Evolutionary conservation across 2,113 vertebrate genomes (phyloP).

Genomic region (Odobenus rosmarus): DNA sequence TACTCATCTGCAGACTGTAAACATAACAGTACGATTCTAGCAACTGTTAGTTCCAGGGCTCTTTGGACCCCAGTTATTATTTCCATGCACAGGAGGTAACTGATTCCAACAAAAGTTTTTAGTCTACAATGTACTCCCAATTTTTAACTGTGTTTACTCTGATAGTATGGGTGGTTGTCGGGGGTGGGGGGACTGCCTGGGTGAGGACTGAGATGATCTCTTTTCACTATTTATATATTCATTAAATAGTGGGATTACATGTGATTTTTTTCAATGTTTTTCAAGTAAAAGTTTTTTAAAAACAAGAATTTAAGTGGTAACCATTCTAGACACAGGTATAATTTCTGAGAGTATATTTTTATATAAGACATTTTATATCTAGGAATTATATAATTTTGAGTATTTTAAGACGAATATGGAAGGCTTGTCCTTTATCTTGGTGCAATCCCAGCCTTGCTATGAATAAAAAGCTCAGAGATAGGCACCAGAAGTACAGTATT

Average conservation of each 20-base stretch:
- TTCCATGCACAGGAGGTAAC: not conserved
- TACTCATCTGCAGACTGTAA: not conserved
- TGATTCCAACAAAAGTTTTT: not conserved
- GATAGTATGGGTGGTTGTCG: not conserved
- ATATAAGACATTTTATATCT: not conserved
- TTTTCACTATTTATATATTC: not conserved
- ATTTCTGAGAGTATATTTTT: not conserved
- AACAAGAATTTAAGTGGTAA: not conserved
- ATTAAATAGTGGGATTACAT: not conserved
- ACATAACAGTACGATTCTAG: not conserved
- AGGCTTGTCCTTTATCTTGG: not conserved
- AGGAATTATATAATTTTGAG: not conserved
- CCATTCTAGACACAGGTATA: not conserved
- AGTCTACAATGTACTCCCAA: not conserved
- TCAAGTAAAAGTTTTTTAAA: not conserved
- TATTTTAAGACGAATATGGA: not conserved
- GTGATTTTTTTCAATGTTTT: not conserved
- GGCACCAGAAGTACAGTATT: not conserved
- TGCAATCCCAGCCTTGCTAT: not conserved
- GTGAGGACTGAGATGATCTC: not conserved
- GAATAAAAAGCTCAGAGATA: not conserved
- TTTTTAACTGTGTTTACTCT: not conserved
- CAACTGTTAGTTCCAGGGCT: not conserved
- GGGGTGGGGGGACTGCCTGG: not conserved
- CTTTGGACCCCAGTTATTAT: not conserved